Evolutionary conservation across 2,113 vertebrate species (phyloP).

Genomic region (Grammomys dolichurus): DNA sequence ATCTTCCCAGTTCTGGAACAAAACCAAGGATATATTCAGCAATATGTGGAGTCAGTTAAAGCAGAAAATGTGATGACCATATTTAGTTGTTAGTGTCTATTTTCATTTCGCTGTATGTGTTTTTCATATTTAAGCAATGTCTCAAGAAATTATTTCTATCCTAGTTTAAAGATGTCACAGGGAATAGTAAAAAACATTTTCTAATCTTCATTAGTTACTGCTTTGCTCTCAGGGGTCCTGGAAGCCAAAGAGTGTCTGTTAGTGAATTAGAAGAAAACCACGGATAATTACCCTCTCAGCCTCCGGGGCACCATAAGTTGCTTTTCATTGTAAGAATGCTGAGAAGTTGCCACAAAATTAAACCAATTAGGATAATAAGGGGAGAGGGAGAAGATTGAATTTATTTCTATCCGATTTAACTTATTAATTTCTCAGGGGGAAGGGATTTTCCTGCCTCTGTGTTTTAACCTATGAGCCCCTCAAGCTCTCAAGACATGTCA

Average conservation of each 20-base stretch:
- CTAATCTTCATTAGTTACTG: slow-evolving; percentile 66
- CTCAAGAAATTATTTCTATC: slow-evolving; percentile 33
- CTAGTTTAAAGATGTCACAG: slow-evolving; percentile 40
- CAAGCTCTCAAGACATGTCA: slow-evolving; percentile 39
- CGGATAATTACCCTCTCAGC: slow-evolving; percentile 72
- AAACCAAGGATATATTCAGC: slow-evolving; percentile 59
- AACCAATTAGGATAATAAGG: slow-evolving; percentile 80
- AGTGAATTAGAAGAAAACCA: slow-evolving; percentile 74
- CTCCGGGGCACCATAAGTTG: slow-evolving; percentile 57
- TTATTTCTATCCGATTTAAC: slow-evolving; percentile 79
- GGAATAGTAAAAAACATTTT: slow-evolving; percentile 29
- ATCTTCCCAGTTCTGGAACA: slow-evolving; percentile 66
- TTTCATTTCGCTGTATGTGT: neutral
- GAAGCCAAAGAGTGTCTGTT: slow-evolving; percentile 64
- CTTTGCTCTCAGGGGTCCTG: slow-evolving; percentile 56
- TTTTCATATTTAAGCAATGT: slow-evolving; percentile 40
- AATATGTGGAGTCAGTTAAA: slow-evolving; percentile 64
- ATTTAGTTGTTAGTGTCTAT: slow-evolving; percentile 32
- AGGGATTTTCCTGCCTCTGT: slow-evolving; percentile 62
- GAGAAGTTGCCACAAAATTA: slow-evolving; percentile 80
- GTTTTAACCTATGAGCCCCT: slow-evolving; percentile 60
- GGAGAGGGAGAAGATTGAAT: slow-evolving; percentile 78
- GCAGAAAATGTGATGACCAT: neutral
- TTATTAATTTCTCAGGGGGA: slow-evolving; percentile 79
- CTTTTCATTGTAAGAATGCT: slow-evolving; percentile 73